Percentiles rank a stretch among this genome's conserved stretches.
These are phyloP conservation scores for Cetoscarus ocellatus DNA, from an alignment of 2,797 vertebrate species.

Conservation along the genomic window DNA sequence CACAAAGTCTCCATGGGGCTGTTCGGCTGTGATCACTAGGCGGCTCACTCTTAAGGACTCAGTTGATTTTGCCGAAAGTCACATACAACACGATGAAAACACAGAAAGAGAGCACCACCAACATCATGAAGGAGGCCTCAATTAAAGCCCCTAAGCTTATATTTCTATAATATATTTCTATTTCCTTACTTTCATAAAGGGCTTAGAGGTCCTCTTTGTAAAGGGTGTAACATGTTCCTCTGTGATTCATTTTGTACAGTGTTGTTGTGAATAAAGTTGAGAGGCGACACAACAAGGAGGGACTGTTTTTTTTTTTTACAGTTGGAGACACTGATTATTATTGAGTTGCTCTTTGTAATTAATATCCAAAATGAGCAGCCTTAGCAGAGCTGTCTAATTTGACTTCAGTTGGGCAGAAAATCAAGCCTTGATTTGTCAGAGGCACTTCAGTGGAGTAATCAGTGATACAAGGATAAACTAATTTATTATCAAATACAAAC, in stretches of 20 bases:
- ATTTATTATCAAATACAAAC: no score
- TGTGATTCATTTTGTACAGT: conserved; percentile 29
- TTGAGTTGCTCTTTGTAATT: no score
- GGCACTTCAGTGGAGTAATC: no score
- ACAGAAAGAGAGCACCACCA: conserved; percentile 21
- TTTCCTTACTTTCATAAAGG: neutral
- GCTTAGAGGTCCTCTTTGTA: conserved; percentile 5
- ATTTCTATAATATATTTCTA: neutral
- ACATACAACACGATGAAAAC: conserved; percentile 28
- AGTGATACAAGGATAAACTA: no score
- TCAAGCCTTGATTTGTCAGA: no score
- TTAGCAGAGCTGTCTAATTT: no score
- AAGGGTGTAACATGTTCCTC: conserved; percentile 2
- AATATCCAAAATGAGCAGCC: no score
- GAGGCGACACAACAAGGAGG: neutral
- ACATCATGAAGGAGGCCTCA: conserved; percentile 15
- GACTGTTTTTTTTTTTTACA: neutral
- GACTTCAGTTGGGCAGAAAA: no score
- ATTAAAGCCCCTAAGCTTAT: neutral
- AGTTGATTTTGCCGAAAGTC: neutral
- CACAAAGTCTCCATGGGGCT: conserved; percentile 63
- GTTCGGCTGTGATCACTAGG: conserved; percentile 79
- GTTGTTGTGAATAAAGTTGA: conserved; percentile 59
- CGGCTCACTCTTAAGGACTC: conserved; percentile 4
- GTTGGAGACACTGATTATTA: neutral